phyloP scores from a whole-genome alignment of 2,797 vertebrate species.

The Mareca strepera region DNA sequence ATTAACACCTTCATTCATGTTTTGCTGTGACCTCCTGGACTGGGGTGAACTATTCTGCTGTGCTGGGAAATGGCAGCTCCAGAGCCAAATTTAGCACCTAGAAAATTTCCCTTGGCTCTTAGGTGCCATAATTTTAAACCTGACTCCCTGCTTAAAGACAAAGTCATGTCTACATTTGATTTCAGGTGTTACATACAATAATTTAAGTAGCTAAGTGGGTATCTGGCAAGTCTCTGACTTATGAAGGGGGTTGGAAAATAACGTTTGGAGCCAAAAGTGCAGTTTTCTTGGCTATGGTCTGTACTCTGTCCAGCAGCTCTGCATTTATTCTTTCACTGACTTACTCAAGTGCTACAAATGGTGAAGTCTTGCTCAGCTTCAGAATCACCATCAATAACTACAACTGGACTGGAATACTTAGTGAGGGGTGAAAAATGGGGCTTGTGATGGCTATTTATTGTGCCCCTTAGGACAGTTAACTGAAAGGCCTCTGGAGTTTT shows the following conservation, averaged over 20 bases:
- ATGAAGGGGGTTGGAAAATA: constrained; percentile 46
- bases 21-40: constrained; percentile 47
- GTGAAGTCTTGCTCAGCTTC: constrained; percentile 28
- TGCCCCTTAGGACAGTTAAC: background rate
- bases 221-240: constrained; percentile 16
- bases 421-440: constrained; percentile 1
- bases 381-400: constrained; percentile 36
- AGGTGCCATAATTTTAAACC: constrained; percentile 46
- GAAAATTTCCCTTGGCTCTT: constrained; percentile 62
- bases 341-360: constrained; percentile 4
- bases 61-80: constrained; percentile 66
- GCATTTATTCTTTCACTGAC: constrained; percentile 18
- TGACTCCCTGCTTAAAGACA: constrained; percentile 36
- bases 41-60: constrained; percentile 44
- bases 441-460: constrained; percentile 3
- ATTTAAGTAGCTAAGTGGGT: constrained; percentile 32
- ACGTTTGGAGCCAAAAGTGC: constrained; percentile 32
- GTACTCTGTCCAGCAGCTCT: constrained; percentile 18
- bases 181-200: constrained; percentile 26
- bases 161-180: constrained; percentile 31
- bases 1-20: constrained; percentile 56
- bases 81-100: constrained; percentile 66
- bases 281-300: constrained; percentile 24
- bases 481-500: constrained; percentile 26
- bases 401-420: constrained; percentile 4